These are phyloP conservation scores for Hemiscyllium ocellatum DNA, from an alignment of 2,113 vertebrate genomes.

Conservation along the genomic window DNA sequence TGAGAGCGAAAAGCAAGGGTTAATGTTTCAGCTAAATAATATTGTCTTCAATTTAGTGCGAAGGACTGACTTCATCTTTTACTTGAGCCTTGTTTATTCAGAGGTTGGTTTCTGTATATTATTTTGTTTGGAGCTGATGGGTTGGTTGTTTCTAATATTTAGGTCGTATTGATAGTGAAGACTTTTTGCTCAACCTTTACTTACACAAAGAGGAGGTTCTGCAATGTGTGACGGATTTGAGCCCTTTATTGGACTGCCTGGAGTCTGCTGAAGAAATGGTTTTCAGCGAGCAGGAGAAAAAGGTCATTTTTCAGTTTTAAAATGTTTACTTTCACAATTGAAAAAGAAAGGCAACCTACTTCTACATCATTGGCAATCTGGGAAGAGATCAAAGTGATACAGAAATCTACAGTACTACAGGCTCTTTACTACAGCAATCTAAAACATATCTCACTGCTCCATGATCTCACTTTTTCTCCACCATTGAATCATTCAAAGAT, in stretches of 20 bases:
- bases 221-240: conserved; percentile 54
- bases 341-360: neutral
- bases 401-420: neutral
- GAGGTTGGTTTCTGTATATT: neutral
- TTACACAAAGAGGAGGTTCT: conserved; percentile 53
- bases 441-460: neutral
- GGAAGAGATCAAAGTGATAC: neutral
- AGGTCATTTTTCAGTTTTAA: conserved; percentile 49
- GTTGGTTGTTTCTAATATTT: neutral
- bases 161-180: conserved; percentile 4
- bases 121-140: neutral
- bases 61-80: neutral
- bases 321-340: neutral
- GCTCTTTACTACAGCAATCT: neutral
- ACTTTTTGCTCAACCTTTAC: conserved; percentile 34
- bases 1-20: neutral
- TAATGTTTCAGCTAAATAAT: neutral
- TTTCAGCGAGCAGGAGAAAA: conserved; percentile 51
- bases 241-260: conserved; percentile 59
- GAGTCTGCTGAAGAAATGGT: conserved; percentile 55
- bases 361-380: neutral
- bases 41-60: neutral
- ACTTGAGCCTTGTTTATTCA: neutral
- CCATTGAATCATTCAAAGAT: neutral
- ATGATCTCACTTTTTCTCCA: neutral